Percentiles rank a stretch among this genome's conserved stretches.
These are phyloP conservation scores for Paramisgurnus dabryanus DNA, from an alignment of 2,113 vertebrate species.

Conservation along the genomic window DNA sequence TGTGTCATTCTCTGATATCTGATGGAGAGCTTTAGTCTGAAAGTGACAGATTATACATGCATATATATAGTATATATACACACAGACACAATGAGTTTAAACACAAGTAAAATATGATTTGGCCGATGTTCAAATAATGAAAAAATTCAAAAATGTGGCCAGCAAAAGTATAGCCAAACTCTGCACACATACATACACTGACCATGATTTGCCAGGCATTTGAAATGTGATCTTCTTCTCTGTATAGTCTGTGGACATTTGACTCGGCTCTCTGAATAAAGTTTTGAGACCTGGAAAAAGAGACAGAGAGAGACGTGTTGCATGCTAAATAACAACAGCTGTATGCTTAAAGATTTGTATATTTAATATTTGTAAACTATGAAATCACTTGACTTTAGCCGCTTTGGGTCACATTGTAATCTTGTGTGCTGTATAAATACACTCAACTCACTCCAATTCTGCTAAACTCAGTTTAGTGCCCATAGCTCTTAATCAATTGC, in stretches of 20 bases:
- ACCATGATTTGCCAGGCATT: conserved; percentile 83
- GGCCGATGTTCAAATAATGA: neutral
- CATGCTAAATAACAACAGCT: neutral
- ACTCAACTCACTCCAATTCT: neutral
- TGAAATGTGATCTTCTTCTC: conserved; percentile 79
- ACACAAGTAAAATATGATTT: too few relatives aligned
- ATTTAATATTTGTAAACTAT: too few relatives aligned
- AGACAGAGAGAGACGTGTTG: neutral
- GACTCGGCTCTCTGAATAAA: neutral
- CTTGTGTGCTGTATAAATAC: neutral
- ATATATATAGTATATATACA: neutral
- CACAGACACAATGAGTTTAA: too few relatives aligned
- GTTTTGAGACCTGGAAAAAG: neutral
- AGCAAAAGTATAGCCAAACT: neutral
- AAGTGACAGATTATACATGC: neutral
- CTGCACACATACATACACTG: conserved; percentile 48
- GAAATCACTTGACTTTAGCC: too few relatives aligned
- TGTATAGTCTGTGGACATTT: conserved; percentile 60
- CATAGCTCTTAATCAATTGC: neutral
- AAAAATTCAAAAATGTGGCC: too few relatives aligned
- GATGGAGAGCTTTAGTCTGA: conserved; percentile 77
- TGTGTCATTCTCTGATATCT: conserved; percentile 60
- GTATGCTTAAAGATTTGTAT: too few relatives aligned
- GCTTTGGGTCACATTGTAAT: too few relatives aligned
- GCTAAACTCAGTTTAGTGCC: neutral